Evolutionary conservation across 2,888 invertebrate genomes (phyloP), one percentile per base, ranked within the genome.

Genomic region (Himalopsyche anomala): DNA sequence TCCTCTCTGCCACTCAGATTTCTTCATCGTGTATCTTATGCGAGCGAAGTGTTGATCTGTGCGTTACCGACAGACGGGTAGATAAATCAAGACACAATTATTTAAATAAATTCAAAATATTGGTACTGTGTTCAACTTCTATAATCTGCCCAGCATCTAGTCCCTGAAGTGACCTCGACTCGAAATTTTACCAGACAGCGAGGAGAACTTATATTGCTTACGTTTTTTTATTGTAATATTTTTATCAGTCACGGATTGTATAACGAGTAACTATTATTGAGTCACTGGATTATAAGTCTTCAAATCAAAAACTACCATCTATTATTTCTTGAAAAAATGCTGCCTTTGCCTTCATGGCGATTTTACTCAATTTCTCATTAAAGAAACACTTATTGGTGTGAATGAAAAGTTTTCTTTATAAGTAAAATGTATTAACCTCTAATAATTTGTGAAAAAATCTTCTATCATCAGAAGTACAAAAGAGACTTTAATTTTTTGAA

Each of bases 91-190:
- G 42, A 42, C 42, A 42, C 9, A 42, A 8, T 42, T 42, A 42
- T 42, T 42, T 42, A 9, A 42, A 5, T 42, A 42, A 42, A 28
- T 28, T 42, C 5, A 56, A 19, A 28, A 4, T 62, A 62, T 28
- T 19, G 15, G 0, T 62, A 8, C 2, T 19, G 62, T 62, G 62
- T 28, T 62, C 62, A 62, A n/a, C 62, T 62, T 28, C 28, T 28
- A 15, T 62, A 19, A 28, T n/a, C 28, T 62, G 62, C 11, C 62
- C 62, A 62, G 6, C 62, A 62, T 62, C 62, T 62, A 19, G 62
- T 62, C 62, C 62, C 62, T 62, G 62, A 62, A 19, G 28, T 62
- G 62, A 62, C 62, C 62, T 62, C 62, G 62, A 62, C 62, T 62
- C 28, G 19, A 62, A 28, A 62, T 62, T 19, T 28, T 9, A 19